phyloP scores from a whole-genome alignment of 2,113 vertebrate species.

The Mixornis gularis region DNA sequence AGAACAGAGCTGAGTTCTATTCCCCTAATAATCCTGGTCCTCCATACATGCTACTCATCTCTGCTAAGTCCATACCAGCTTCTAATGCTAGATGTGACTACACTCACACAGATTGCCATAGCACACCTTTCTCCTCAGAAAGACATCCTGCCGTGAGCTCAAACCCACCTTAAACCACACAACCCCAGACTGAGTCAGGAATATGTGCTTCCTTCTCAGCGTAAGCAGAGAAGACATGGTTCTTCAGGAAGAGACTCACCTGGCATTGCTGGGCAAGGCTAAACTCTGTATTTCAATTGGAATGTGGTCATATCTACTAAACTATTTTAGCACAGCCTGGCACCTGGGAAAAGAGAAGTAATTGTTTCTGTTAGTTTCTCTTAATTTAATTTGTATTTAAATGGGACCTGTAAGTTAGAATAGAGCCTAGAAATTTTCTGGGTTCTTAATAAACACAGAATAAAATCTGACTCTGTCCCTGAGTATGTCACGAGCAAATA shows the following conservation, averaged over 20 bases:
- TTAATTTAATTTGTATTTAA: not conserved
- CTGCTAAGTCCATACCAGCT: not conserved
- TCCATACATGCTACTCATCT: not conserved
- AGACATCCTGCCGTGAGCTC: not conserved
- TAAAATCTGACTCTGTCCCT: not conserved
- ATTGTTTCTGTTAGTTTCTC: not conserved
- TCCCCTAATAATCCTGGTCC: not conserved
- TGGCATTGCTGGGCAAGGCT: not conserved
- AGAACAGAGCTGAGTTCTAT: not conserved
- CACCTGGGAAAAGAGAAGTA: not conserved
- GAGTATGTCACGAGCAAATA: not conserved
- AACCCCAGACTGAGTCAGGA: not conserved
- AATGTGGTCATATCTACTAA: not conserved
- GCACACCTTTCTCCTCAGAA: not conserved
- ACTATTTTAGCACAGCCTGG: not conserved
- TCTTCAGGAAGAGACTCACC: not conserved
- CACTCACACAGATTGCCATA: not conserved
- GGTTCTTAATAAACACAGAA: not conserved
- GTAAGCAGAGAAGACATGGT: not conserved
- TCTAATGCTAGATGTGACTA: not conserved
- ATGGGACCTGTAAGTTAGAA: not conserved
- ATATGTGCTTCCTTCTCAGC: fast-evolving
- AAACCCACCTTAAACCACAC: not conserved
- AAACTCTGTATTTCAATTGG: not conserved
- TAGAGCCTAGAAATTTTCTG: not conserved